Evolutionary conservation across 2,797 vertebrate species (phyloP).

Genomic region (Cyprinella venusta): DNA sequence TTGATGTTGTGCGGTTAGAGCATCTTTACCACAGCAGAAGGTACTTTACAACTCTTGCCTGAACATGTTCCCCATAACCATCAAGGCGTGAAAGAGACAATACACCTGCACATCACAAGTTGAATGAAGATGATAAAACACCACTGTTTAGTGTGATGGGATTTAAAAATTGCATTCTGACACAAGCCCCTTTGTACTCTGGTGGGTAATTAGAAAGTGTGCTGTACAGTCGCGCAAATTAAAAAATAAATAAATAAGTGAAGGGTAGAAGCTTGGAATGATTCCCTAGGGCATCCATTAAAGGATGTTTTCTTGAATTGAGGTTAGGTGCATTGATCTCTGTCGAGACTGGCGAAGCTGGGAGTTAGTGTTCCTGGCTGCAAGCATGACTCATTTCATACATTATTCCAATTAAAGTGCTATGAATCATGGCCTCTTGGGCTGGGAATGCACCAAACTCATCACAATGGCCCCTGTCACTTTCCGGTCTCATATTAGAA

Average conservation of each 20-base stretch:
- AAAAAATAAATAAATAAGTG: constrained; percentile 78
- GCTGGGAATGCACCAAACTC: constrained; percentile 69
- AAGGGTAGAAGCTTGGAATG: constrained; percentile 68
- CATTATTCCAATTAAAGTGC: constrained; percentile 85
- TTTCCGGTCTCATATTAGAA: constrained; percentile 59
- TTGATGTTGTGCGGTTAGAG: constrained; percentile 34
- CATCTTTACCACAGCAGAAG: constrained; percentile 20
- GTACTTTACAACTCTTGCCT: constrained; percentile 18
- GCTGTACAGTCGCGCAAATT: constrained; percentile 72
- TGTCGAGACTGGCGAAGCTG: constrained; percentile 78
- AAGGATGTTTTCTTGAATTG: constrained; percentile 85
- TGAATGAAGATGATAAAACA: constrained; percentile 52
- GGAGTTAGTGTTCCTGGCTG: constrained; percentile 79
- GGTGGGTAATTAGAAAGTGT: constrained; percentile 84
- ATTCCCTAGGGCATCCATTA: constrained; percentile 82
- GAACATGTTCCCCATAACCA: constrained; percentile 21
- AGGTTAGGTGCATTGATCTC: constrained; percentile 88
- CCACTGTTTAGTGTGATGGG: constrained; percentile 59
- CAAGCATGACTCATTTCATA: constrained; percentile 80
- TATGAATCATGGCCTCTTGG: constrained; percentile 66
- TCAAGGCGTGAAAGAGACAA: constrained; percentile 56
- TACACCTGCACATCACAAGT: constrained; percentile 53
- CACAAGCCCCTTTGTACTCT: constrained; percentile 76
- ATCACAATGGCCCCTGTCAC: constrained; percentile 61
- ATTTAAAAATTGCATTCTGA: constrained; percentile 72